Evolutionary conservation across 2,797 vertebrate species (phyloP).

Genomic region (Spheniscus humboldti): DNA sequence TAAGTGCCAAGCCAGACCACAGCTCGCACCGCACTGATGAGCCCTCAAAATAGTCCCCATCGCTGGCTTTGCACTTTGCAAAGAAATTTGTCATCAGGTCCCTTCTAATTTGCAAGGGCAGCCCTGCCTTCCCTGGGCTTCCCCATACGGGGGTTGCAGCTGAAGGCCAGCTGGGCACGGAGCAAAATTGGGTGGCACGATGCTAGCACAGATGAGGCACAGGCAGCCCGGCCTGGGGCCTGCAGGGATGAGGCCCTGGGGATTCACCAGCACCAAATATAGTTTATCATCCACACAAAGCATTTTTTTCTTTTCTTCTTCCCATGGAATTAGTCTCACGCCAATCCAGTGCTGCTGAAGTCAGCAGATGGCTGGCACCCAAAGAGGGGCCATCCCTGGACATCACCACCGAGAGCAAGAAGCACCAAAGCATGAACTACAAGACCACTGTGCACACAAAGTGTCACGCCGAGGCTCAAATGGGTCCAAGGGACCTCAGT

Average conservation of each 20-base stretch:
- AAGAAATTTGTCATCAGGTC: conserved; percentile 24
- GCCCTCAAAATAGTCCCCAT: not conserved
- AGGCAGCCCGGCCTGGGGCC: not conserved
- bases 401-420: not conserved
- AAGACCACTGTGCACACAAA: rapidly evolving
- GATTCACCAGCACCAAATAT: not conserved
- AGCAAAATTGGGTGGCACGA: not conserved
- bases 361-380: not conserved
- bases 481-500: rapidly evolving
- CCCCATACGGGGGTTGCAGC: conserved; percentile 19
- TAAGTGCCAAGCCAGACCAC: not conserved
- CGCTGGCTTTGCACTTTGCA: not conserved
- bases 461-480: rapidly evolving
- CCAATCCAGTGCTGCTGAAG: not conserved
- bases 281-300: not conserved
- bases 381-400: not conserved
- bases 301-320: not conserved
- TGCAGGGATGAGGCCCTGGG: not conserved
- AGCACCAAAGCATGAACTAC: not conserved
- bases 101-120: conserved; percentile 10
- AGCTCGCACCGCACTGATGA: not conserved
- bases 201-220: conserved; percentile 45
- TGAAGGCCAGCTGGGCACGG: conserved; percentile 61
- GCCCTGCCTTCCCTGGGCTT: not conserved
- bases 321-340: rapidly evolving